A percentile compares a stretch with the other conserved stretches of the same genome.
Evolutionary conservation across 2,113 vertebrate genomes (phyloP).

Genomic region (Toxotes jaculatrix): DNA sequence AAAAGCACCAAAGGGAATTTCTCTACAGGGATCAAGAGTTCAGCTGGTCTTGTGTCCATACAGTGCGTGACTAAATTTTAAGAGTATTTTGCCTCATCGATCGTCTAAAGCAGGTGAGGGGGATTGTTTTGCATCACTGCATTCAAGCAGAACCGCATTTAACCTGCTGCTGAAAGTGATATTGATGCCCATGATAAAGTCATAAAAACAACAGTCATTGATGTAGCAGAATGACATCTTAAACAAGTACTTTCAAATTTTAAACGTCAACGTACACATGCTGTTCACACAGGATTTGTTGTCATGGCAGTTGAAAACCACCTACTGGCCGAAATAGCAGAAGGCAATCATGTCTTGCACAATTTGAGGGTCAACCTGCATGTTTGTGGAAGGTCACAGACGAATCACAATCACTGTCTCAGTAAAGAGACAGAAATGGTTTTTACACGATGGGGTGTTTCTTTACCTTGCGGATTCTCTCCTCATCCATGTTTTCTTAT

Average conservation of each 20-base stretch:
- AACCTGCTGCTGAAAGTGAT: background rate
- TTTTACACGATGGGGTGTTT: background rate
- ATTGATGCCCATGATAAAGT: background rate
- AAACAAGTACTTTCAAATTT: background rate
- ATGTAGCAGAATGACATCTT: background rate
- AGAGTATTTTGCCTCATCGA: background rate
- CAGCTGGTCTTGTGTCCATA: background rate
- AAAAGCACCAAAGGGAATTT: slow-evolving; percentile 10
- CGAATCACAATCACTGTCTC: background rate
- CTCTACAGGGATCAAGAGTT: background rate
- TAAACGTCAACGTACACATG: background rate
- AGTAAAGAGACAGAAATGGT: background rate
- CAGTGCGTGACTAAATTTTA: background rate
- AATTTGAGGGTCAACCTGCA: background rate
- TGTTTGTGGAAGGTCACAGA: background rate
- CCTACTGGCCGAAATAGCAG: background rate
- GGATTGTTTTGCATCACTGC: background rate
- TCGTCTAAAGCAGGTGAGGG: slow-evolving; percentile 2
- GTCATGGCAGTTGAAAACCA: background rate
- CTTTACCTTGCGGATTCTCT: no score
- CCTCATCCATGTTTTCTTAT: no score
- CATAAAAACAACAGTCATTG: background rate
- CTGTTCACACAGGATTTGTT: background rate
- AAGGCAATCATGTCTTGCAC: background rate
- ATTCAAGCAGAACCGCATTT: background rate